Conservation (phyloP, 1,140 invertebrate species). For the Sarcophaga bullata region DNA sequence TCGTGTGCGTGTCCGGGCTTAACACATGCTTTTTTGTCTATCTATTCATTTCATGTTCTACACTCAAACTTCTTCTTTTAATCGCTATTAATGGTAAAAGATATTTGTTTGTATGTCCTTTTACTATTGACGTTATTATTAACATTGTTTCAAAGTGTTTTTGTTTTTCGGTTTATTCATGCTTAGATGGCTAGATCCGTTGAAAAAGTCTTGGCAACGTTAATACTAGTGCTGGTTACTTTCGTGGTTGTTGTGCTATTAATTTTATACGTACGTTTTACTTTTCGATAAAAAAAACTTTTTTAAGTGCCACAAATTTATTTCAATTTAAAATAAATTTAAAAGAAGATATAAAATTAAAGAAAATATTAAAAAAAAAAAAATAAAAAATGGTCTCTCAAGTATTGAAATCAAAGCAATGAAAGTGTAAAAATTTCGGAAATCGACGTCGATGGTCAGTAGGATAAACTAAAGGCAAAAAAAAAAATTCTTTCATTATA, state of each 20-base stretch:
- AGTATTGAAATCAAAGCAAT: constrained; percentile 18
- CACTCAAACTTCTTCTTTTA: neutral
- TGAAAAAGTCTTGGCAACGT: constrained; percentile 43
- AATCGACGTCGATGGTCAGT: neutral
- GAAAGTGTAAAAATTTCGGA: neutral
- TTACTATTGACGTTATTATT: constrained; percentile 23
- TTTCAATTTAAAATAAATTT: constrained; percentile 28
- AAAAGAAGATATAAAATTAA: constrained; percentile 8
- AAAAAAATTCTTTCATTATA: neutral
- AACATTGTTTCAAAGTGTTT: constrained; percentile 16
- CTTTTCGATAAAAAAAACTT: constrained; percentile 20
- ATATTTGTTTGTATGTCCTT: constrained; percentile 9
- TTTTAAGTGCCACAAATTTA: constrained; percentile 26
- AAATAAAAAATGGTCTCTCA: neutral
- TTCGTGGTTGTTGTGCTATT: constrained; percentile 42
- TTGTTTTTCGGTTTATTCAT: constrained; percentile 23
- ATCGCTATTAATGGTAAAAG: neutral
- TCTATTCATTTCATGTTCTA: neutral
- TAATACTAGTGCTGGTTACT: constrained; percentile 40
- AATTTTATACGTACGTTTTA: constrained; percentile 19
- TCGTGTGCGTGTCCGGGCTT: constrained; percentile 5
- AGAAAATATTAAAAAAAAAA: neutral
- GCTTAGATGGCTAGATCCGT: neutral
- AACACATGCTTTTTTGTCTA: neutral
- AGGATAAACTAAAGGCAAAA: neutral